Conservation (phyloP, 2,797 vertebrate species). For the Ficedula albicollis region DNA sequence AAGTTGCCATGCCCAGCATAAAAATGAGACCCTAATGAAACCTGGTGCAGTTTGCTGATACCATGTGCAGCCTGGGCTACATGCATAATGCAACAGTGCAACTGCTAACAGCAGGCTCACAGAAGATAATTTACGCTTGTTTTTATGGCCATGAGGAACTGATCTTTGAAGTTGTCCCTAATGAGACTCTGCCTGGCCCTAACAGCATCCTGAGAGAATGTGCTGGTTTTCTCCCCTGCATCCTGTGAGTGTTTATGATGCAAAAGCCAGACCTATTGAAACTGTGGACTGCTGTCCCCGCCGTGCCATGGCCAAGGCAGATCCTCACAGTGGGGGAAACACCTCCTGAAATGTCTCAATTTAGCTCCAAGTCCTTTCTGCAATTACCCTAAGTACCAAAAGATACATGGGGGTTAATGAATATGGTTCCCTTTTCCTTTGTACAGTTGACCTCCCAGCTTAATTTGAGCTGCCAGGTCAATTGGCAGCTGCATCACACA, state of each 20-base stretch:
- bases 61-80: constrained; percentile 65
- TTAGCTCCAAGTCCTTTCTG: constrained; percentile 35
- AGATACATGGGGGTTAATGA: background rate
- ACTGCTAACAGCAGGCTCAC: constrained; percentile 80
- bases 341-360: constrained; percentile 28
- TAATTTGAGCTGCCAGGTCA: constrained; percentile 1
- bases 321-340: constrained; percentile 39
- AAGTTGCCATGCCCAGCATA: constrained; percentile 59
- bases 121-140: constrained; percentile 84
- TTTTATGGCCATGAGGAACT: constrained; percentile 80
- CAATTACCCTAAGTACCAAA: constrained; percentile 42
- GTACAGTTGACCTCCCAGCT: background rate
- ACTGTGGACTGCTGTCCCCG: constrained; percentile 49
- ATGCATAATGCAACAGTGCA: constrained; percentile 80
- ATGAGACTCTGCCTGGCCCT: constrained; percentile 82
- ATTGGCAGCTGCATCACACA: background rate
- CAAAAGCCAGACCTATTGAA: constrained; percentile 68
- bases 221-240: constrained; percentile 71
- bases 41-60: constrained; percentile 31
- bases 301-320: background rate
- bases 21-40: constrained; percentile 58
- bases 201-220: constrained; percentile 79
- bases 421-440: background rate
- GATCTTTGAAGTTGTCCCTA: constrained; percentile 83
- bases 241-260: constrained; percentile 78